Conservation (phyloP, 2,797 vertebrate genomes). For the Micromesistius poutassou region DNA sequence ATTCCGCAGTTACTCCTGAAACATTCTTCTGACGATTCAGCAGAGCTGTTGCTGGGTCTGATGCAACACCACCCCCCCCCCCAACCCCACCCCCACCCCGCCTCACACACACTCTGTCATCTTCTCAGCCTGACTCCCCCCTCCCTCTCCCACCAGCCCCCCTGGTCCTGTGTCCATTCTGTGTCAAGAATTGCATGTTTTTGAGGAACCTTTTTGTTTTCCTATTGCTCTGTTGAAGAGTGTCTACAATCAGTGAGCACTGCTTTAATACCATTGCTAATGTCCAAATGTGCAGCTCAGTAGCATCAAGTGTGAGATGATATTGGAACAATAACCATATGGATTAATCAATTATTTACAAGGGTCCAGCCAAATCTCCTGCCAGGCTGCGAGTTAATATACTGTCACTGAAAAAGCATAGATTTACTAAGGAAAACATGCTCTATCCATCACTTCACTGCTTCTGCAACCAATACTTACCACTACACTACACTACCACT, state of each 20-base stretch:
- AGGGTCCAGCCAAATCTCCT: not conserved
- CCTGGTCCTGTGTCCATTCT: too few species aligned
- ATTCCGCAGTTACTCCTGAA: not conserved
- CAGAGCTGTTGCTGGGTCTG: not conserved
- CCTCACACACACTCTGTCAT: constrained; percentile 2
- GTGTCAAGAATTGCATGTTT: too few species aligned
- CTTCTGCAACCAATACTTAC: too few species aligned
- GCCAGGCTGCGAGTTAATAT: not conserved
- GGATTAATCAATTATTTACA: constrained; percentile 27
- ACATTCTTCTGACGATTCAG: constrained; percentile 2
- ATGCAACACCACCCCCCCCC: not conserved
- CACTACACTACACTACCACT: too few species aligned
- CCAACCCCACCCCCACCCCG: not conserved
- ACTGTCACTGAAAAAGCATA: too few species aligned
- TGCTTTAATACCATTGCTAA: not conserved
- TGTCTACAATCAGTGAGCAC: not conserved
- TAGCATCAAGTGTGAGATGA: constrained; percentile 10
- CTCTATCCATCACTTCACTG: too few species aligned
- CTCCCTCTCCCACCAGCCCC: too few species aligned
- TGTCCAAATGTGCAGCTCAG: too few species aligned
- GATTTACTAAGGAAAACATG: too few species aligned
- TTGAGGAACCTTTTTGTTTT: too few species aligned
- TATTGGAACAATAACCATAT: constrained; percentile 36
- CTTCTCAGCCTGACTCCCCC: not conserved
- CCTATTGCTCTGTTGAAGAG: too few species aligned